Conservation (phyloP, 2,113 vertebrate genomes). For the Solea solea region DNA sequence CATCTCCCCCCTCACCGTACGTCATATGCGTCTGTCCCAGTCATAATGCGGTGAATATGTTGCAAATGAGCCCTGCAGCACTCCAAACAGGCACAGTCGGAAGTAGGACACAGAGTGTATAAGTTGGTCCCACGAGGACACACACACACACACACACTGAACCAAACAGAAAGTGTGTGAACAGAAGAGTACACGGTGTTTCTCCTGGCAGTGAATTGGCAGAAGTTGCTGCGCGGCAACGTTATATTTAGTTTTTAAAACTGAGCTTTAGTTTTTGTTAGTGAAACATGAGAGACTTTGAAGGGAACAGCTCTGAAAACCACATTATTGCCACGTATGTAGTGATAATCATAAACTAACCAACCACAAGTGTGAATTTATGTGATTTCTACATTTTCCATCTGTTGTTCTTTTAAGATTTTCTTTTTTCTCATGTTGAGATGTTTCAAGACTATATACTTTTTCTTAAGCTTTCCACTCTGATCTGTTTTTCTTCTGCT, state of each 20-base stretch:
- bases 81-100: slow-evolving; percentile 29
- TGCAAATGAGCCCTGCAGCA: slow-evolving; percentile 20
- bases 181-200: neutral
- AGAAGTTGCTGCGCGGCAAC: neutral
- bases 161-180: slow-evolving; percentile 24
- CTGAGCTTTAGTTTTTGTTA: neutral
- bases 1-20: neutral
- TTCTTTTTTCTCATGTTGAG: too few species aligned
- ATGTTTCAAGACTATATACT: slow-evolving; percentile 1
- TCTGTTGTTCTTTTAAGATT: too few species aligned
- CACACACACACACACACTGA: slow-evolving; percentile 6
- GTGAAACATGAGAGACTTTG: neutral
- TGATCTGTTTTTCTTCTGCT: slow-evolving; percentile 9
- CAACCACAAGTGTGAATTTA: too few species aligned
- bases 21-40: slow-evolving; percentile 12
- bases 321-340: too few species aligned
- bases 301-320: neutral
- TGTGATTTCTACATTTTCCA: neutral
- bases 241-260: neutral
- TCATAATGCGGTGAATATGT: slow-evolving; percentile 29
- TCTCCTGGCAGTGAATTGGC: neutral
- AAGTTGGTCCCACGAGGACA: slow-evolving; percentile 35
- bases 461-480: slow-evolving; percentile 35
- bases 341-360: slow-evolving; percentile 1
- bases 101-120: slow-evolving; percentile 48